phyloP scores from a whole-genome alignment of 1,140 invertebrate genomes.

The Zaprionus davidi region DNA sequence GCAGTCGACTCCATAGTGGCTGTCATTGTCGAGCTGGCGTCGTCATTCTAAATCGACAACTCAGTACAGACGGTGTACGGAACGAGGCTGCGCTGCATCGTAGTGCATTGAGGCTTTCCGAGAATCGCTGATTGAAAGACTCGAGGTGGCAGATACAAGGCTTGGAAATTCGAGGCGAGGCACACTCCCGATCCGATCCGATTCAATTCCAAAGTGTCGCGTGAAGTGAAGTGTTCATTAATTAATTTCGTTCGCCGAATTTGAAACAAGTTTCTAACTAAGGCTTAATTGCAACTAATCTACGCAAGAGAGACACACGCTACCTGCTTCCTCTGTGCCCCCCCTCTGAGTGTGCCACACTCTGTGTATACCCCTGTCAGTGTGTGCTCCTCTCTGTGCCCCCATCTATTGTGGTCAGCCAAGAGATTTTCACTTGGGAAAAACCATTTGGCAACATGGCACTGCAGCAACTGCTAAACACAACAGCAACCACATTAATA shows the following conservation, averaged over 20 bases:
- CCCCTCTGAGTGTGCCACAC: no score
- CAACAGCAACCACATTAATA: neutral
- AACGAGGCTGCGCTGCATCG: conserved; percentile 17
- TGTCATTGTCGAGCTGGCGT: conserved; percentile 16
- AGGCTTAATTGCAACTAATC: conserved; percentile 1
- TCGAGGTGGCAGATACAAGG: no score
- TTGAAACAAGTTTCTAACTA: neutral
- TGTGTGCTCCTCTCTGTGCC: neutral
- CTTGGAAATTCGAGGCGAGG: no score
- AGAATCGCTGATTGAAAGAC: neutral
- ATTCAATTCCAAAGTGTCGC: neutral
- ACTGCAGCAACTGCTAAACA: neutral
- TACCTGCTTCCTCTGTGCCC: no score
- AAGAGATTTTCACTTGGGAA: neutral
- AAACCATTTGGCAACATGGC: neutral
- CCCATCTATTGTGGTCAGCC: no score
- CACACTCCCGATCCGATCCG: no score
- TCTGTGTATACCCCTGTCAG: no score
- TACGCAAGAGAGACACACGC: neutral
- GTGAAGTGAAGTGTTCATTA: neutral
- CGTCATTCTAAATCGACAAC: conserved; percentile 71
- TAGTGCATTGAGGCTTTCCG: conserved; percentile 17
- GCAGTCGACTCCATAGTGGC: conserved; percentile 7
- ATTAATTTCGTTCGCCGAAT: neutral
- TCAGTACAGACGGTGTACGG: conserved; percentile 66